Evolutionary conservation across 2,113 vertebrate species (phyloP).

Genomic region (Raja brachyura): DNA sequence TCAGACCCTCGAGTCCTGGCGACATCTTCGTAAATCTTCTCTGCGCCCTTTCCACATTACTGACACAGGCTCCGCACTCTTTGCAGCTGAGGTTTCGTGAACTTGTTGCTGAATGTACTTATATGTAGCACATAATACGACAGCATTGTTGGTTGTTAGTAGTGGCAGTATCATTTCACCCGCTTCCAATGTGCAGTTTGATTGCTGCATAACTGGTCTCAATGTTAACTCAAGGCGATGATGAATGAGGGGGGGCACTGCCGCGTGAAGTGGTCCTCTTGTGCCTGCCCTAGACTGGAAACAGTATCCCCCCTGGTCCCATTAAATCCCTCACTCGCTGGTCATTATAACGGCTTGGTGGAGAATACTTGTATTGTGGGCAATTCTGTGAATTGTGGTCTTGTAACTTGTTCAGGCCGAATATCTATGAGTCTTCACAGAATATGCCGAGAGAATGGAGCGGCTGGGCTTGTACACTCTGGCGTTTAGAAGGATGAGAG

Average conservation of each 20-base stretch:
- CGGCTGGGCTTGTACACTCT: too few species aligned
- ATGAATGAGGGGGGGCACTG: neutral
- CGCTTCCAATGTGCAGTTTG: neutral
- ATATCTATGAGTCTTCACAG: neutral
- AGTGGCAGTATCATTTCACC: neutral
- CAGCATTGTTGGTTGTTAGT: neutral
- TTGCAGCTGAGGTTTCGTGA: neutral
- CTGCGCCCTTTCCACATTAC: too few species aligned
- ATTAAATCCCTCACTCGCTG: neutral
- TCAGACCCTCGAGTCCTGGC: too few species aligned
- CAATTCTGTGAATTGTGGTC: neutral
- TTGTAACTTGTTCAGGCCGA: neutral
- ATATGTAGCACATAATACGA: neutral
- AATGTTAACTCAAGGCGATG: neutral
- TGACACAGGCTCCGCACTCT: too few species aligned
- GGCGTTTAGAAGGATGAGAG: too few species aligned
- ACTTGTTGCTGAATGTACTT: neutral
- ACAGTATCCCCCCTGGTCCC: neutral
- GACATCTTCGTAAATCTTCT: too few species aligned
- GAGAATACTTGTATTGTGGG: neutral
- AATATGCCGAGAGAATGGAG: neutral
- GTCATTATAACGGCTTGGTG: neutral
- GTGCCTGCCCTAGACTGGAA: neutral
- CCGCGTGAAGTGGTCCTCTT: neutral
- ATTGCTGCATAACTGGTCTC: neutral